phyloP scores from a whole-genome alignment of 2,797 vertebrate genomes.

The Anas georgica region DNA sequence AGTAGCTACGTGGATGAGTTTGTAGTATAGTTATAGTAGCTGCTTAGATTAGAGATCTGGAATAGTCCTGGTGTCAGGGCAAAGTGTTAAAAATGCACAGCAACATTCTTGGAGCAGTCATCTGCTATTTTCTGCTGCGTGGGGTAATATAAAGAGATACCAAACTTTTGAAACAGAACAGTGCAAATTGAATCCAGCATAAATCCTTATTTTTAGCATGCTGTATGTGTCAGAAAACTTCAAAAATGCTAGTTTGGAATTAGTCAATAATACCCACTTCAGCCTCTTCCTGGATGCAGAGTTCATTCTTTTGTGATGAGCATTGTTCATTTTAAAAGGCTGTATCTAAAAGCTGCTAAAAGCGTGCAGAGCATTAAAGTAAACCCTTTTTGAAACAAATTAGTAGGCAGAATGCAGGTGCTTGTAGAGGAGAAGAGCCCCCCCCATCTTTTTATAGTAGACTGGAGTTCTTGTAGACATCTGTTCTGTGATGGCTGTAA shows the following conservation, averaged over 20 bases:
- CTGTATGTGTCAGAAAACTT: not conserved
- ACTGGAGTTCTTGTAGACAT: rapidly evolving
- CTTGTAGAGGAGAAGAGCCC: too few species aligned
- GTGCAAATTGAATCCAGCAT: not conserved
- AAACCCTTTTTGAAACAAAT: not conserved
- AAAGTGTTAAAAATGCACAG: slow-evolving; percentile 19
- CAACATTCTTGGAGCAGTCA: slow-evolving; percentile 30
- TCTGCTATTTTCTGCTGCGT: slow-evolving; percentile 30
- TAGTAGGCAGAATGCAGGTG: not conserved
- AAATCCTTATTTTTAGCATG: not conserved
- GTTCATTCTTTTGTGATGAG: not conserved
- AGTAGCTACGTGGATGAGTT: not conserved
- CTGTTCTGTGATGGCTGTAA: too few species aligned
- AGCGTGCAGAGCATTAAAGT: not conserved
- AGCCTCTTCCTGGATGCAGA: not conserved
- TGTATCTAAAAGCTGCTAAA: not conserved
- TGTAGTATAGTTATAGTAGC: not conserved
- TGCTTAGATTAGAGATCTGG: not conserved
- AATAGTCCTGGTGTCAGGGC: not conserved
- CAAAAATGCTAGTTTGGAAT: not conserved
- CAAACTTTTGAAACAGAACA: not conserved
- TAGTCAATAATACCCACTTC: not conserved
- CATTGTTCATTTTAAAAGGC: not conserved
- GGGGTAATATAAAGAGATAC: slow-evolving; percentile 22
- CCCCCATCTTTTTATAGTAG: rapidly evolving